Percentiles rank a stretch among this genome's conserved stretches.
phyloP scores from a whole-genome alignment of 2,888 invertebrate genomes.

The Boloria selene region DNA sequence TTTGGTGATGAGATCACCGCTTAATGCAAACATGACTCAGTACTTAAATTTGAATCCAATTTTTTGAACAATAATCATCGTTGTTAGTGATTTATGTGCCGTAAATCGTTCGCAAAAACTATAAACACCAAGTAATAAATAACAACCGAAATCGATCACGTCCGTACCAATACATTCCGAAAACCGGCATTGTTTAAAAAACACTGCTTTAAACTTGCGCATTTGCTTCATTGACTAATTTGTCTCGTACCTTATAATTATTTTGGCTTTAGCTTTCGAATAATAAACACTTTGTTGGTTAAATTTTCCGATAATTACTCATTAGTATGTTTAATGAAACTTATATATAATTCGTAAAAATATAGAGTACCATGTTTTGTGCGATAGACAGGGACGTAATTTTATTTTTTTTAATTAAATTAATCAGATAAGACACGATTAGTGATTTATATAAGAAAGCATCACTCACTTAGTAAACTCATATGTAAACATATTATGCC shows the following conservation, averaged over 20 bases:
- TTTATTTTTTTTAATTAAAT: no score
- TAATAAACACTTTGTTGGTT: no score
- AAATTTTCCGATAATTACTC: no score
- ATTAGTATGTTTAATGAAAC: no score
- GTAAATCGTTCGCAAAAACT: slow-evolving; percentile 13
- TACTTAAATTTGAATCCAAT: neutral
- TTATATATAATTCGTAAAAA: no score
- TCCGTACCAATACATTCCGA: slow-evolving; percentile 4
- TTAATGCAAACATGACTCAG: neutral
- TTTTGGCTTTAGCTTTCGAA: neutral
- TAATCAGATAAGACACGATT: no score
- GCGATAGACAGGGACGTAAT: no score
- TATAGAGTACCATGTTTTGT: no score
- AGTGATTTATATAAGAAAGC: no score
- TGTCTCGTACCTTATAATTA: slow-evolving; percentile 4
- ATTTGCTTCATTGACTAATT: slow-evolving; percentile 14
- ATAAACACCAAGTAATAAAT: slow-evolving; percentile 19
- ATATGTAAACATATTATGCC: no score
- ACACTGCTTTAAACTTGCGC: neutral
- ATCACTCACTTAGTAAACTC: no score
- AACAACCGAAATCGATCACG: slow-evolving; percentile 14
- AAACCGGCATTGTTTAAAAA: slow-evolving; percentile 10
- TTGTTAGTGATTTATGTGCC: slow-evolving; percentile 11
- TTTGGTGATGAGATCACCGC: neutral
- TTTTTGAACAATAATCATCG: slow-evolving; percentile 6